A percentile compares a stretch with the other conserved stretches of the same genome.
These are phyloP conservation scores for Botia almorhae DNA, from an alignment of 2,797 vertebrate species.

Conservation along the genomic window DNA sequence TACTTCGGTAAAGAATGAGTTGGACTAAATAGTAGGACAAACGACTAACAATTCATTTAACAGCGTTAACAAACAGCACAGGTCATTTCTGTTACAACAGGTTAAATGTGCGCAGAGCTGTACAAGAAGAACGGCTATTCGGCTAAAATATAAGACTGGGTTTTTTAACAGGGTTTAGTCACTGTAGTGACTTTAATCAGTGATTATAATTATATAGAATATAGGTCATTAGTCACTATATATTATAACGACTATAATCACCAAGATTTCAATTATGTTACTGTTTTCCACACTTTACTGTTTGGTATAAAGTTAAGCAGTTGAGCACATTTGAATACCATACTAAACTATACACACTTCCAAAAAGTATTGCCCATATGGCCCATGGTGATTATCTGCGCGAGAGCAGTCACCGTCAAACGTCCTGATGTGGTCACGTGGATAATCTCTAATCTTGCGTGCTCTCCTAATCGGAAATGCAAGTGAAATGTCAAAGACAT, in stretches of 20 bases:
- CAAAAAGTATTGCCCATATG: background rate
- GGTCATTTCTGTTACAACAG: no score
- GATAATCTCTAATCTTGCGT: slow-evolving; percentile 46
- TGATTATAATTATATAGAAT: no score
- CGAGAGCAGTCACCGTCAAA: slow-evolving; percentile 44
- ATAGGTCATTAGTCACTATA: no score
- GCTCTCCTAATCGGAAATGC: slow-evolving; percentile 47
- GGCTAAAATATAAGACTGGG: no score
- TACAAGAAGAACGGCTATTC: no score
- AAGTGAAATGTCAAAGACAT: slow-evolving; percentile 72
- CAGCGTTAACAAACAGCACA: no score
- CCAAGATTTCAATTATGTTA: no score
- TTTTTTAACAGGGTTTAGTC: no score
- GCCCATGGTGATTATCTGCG: slow-evolving; percentile 1
- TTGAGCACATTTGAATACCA: background rate
- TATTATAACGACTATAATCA: no score
- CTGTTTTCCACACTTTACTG: no score
- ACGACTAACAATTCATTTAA: background rate
- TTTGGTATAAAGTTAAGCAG: no score
- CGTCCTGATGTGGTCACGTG: slow-evolving; percentile 45
- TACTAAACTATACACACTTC: background rate
- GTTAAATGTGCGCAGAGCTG: no score
- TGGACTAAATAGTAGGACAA: background rate
- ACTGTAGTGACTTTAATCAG: slow-evolving; percentile 74
- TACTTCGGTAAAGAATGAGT: background rate